These are phyloP conservation scores for Lasioglossum zephyrum DNA, from an alignment of 2,888 invertebrate genomes.

Conservation along the genomic window DNA sequence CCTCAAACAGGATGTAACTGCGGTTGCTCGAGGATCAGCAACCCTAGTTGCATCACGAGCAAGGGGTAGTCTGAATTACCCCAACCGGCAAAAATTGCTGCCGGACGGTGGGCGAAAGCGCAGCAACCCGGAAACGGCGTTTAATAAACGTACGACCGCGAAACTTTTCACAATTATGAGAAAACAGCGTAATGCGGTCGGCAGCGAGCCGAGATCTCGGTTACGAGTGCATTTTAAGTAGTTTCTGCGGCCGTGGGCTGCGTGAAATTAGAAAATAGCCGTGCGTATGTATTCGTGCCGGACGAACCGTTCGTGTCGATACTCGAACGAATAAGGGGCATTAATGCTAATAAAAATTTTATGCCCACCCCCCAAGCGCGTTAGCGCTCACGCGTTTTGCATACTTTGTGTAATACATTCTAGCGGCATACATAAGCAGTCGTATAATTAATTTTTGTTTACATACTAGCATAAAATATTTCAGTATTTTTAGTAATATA, in stretches of 20 bases:
- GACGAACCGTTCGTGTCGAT: neutral
- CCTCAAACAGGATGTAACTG: neutral
- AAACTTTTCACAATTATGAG: constrained; percentile 55
- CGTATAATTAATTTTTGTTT: neutral
- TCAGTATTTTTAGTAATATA: too few species aligned
- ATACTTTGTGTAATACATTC: neutral
- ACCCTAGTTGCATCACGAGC: neutral
- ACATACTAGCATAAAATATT: too few species aligned
- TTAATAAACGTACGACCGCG: constrained; percentile 45
- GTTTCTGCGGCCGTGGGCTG: constrained; percentile 1
- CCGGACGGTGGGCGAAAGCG: neutral
- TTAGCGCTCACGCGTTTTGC: neutral
- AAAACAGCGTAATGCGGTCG: constrained; percentile 46
- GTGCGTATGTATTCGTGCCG: neutral
- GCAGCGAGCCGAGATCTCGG: constrained; percentile 28
- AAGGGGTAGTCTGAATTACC: neutral
- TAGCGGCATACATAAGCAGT: neutral
- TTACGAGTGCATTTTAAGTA: constrained; percentile 47
- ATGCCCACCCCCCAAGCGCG: neutral
- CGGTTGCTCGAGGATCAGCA: constrained; percentile 4
- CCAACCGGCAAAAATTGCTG: neutral
- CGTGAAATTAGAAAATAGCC: constrained; percentile 14
- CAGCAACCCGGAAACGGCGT: constrained; percentile 14
- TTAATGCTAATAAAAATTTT: neutral
- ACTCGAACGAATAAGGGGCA: neutral